Conservation (phyloP, 2,888 invertebrate species). For the Tethea ocularis region DNA sequence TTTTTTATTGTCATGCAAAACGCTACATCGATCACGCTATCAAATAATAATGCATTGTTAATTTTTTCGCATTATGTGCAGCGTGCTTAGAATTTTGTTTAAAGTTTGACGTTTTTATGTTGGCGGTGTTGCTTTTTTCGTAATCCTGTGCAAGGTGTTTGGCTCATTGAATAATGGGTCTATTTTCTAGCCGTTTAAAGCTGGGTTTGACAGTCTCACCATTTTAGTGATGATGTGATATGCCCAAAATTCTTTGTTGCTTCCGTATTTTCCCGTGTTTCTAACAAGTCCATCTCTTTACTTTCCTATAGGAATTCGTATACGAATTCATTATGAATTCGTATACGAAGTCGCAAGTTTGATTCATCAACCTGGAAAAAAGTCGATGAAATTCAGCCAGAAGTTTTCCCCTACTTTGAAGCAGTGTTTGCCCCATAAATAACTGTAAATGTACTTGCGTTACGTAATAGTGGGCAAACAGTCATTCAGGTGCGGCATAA, state of each 20-base stretch:
- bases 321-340: too few relatives aligned
- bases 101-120: not conserved
- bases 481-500: not conserved
- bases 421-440: not conserved
- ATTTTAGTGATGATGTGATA: too few relatives aligned
- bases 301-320: too few relatives aligned
- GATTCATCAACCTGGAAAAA: too few relatives aligned
- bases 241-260: too few relatives aligned
- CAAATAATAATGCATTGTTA: not conserved
- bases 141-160: not conserved
- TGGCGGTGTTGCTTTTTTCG: not conserved
- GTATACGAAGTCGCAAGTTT: too few relatives aligned
- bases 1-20: constrained; percentile 10
- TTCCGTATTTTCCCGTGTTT: too few relatives aligned
- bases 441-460: not conserved
- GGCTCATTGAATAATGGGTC: too few relatives aligned
- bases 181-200: not conserved
- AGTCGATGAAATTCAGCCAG: too few relatives aligned
- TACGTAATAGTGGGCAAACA: not conserved
- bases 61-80: not conserved
- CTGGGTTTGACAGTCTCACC: too few relatives aligned
- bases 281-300: too few relatives aligned
- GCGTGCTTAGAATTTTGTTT: not conserved
- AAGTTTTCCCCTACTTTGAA: not conserved
- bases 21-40: not conserved